phyloP scores from a whole-genome alignment of 2,113 vertebrate genomes.

The Pelvicachromis taeniatus region DNA sequence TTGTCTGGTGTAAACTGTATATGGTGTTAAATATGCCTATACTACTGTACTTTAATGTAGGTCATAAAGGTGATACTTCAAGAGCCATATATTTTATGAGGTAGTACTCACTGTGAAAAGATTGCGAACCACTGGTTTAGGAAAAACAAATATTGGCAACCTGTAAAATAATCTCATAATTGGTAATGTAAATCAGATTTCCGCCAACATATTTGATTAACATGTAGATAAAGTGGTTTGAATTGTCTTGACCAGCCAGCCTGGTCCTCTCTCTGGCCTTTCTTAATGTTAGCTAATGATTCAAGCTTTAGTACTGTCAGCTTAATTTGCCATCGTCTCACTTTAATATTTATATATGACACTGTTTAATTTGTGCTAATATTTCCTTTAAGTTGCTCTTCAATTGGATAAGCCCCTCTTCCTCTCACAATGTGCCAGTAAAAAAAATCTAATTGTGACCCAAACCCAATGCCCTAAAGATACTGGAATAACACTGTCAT shows the following conservation, averaged over 20 bases:
- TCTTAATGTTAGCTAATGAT: not conserved
- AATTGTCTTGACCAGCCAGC: not conserved
- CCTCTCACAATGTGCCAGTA: too few species aligned
- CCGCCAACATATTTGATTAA: not conserved
- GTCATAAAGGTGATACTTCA: too few species aligned
- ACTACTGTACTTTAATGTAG: too few species aligned
- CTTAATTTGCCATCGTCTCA: rapidly evolving
- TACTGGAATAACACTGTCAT: too few species aligned
- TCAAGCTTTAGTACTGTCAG: not conserved
- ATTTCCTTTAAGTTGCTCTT: not conserved
- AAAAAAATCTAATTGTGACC: too few species aligned
- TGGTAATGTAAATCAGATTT: not conserved
- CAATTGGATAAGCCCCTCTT: not conserved
- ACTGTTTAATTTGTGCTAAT: not conserved
- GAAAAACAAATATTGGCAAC: not conserved
- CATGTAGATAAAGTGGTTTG: not conserved
- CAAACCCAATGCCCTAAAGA: too few species aligned
- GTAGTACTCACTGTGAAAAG: too few species aligned
- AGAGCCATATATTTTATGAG: too few species aligned
- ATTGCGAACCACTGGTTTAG: too few species aligned
- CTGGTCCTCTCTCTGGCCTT: not conserved
- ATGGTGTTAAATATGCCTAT: too few species aligned
- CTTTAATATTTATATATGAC: not conserved
- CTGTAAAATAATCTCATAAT: not conserved
- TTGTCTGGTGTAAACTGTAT: too few species aligned